Base-by-base conservation (phyloP, 2,797 vertebrate genomes). In the Sebastiscus albofasciatus region DNA sequence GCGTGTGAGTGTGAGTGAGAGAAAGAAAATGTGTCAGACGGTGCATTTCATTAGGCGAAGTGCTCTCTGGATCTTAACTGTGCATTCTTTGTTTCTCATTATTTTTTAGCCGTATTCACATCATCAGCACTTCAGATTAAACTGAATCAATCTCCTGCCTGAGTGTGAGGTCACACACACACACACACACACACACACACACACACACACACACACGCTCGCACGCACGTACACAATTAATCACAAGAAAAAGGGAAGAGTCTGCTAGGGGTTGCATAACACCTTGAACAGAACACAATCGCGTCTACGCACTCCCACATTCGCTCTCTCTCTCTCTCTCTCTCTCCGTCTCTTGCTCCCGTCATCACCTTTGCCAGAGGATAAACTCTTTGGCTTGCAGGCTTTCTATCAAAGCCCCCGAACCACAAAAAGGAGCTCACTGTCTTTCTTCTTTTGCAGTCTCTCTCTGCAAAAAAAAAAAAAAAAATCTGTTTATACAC, bases 91-190 rank as follows among this genome's bases (percentile, higher is more conserved):
- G 61, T 88, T 89, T 87, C 77, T 89, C 83, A 77, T 92, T 92
- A 87, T 85, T 79, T 89, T 79, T 81, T 80, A 3, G 34, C 58
- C 71, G 69, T 73, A 70, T 83, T 88, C 88, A 83, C 78, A 84
- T 88, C 82, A 86, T 83, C 86, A 75, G 86, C 86, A 81, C 83
- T 84, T 90, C 74, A 88, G 88, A 94, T 92, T 93, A 90, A 91
- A 89, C 67, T 75, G 80, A 87, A 69, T 79, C 90, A 85, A 89
- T 90, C 89, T 80, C 76, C 78, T 67, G 71, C 64, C 34, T 20
- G 36, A 64, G 36, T 55, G 67, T 12, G 65, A 59, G 18, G 14
- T 65, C 3, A 7, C 52, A 26, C 46, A 49, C 65, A 61, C 69
- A 46, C 12, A 36, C 42, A 20, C 54, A 66, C n/a, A 8, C 39